phyloP scores from a whole-genome alignment of 2,113 vertebrate genomes.

The Siphamia tubifer region DNA sequence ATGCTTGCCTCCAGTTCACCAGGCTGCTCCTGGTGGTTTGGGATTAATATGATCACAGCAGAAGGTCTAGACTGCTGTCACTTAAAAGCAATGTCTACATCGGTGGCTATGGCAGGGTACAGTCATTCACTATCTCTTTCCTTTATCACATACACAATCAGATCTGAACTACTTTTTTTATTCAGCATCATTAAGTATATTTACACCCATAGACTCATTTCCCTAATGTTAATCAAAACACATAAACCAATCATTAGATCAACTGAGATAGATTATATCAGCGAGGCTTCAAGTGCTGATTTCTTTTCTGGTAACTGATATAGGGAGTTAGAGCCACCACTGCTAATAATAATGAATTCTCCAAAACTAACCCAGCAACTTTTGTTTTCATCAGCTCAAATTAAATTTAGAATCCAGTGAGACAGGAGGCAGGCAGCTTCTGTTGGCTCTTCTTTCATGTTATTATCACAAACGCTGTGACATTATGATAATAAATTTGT shows the following conservation, averaged over 20 bases:
- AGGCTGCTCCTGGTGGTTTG: conserved; percentile 8
- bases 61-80: not conserved
- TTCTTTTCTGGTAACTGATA: conserved; percentile 33
- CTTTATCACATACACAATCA: no score
- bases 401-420: conserved; percentile 49
- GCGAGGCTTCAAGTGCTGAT: not conserved
- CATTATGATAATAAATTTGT: conserved; percentile 29
- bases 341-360: conserved; percentile 47
- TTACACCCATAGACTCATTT: conserved; percentile 14
- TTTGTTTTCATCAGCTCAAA: conserved; percentile 57
- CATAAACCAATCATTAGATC: conserved; percentile 18
- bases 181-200: not conserved
- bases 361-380: conserved; percentile 23
- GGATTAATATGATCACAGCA: conserved; percentile 21
- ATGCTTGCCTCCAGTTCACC: conserved; percentile 28
- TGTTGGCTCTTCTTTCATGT: conserved; percentile 36
- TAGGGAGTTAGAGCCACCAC: not conserved
- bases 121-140: not conserved
- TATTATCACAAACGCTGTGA: conserved; percentile 29
- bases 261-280: conserved; percentile 20
- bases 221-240: conserved; percentile 3
- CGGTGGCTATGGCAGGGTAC: not conserved
- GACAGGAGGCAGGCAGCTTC: conserved; percentile 21
- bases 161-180: not conserved
- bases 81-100: not conserved